phyloP scores from a whole-genome alignment of 64 coral and sea anemone species.

The Pocillopora verrucosa region DNA sequence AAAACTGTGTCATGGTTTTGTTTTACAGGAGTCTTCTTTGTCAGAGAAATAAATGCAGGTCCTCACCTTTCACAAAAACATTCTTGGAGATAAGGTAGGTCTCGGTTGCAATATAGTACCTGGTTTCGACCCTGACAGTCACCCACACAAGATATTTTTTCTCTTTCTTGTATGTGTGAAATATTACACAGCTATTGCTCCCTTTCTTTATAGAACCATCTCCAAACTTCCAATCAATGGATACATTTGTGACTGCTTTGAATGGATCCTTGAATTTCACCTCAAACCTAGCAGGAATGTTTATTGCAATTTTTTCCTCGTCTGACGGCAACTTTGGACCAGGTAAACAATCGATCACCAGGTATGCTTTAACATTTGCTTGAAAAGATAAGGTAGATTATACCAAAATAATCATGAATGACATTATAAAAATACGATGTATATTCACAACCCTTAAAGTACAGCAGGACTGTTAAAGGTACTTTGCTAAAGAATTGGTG shows the following conservation, averaged over 20 bases:
- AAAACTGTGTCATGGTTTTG: no score
- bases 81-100: neutral
- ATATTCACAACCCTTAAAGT: no score
- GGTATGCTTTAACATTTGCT: neutral
- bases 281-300: conserved; percentile 20
- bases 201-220: neutral
- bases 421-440: no score
- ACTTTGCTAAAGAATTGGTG: no score
- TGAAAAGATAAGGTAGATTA: neutral
- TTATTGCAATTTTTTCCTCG: neutral
- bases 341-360: conserved; percentile 2
- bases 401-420: no score
- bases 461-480: no score
- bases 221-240: conserved; percentile 18
- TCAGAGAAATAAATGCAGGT: neutral
- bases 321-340: conserved; percentile 25
- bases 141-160: neutral
- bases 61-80: conserved; percentile 16
- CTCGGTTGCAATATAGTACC: no score
- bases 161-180: neutral
- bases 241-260: neutral
- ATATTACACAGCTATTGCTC: neutral
- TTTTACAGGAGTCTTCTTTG: neutral
- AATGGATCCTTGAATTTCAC: conserved; percentile 25
- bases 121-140: conserved; percentile 3